These are phyloP conservation scores for Siniperca knerii DNA, from an alignment of 2,113 vertebrate species.

Conservation along the genomic window DNA sequence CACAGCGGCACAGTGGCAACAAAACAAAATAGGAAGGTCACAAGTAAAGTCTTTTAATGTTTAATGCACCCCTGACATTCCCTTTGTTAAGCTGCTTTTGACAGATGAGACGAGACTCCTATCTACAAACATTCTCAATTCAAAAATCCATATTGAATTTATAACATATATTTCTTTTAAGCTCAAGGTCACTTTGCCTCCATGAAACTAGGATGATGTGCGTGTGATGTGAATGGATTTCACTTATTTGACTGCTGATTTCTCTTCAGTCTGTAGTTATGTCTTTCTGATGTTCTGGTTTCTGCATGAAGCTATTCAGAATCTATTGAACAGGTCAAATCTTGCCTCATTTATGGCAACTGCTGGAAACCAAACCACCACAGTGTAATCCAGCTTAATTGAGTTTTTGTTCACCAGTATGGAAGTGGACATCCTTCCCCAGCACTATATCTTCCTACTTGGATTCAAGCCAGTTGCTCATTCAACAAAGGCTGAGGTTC, in stretches of 20 bases:
- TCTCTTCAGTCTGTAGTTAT: slow-evolving; percentile 42
- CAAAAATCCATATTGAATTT: slow-evolving; percentile 30
- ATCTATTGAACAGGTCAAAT: background rate
- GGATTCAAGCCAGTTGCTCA: slow-evolving; percentile 10
- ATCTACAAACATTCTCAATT: slow-evolving; percentile 20
- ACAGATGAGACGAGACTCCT: slow-evolving; percentile 22
- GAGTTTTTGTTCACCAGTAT: background rate
- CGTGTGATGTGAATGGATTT: slow-evolving; percentile 8
- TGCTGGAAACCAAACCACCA: background rate
- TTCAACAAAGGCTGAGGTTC: slow-evolving; percentile 36
- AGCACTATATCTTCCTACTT: background rate
- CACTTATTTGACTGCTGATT: slow-evolving; percentile 27
- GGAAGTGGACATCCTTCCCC: background rate
- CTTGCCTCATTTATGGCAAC: too few relatives aligned
- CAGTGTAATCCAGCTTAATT: background rate
- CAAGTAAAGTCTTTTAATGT: slow-evolving; percentile 61
- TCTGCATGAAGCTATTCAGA: slow-evolving; percentile 14
- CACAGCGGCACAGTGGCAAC: slow-evolving; percentile 47
- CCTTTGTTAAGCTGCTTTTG: slow-evolving; percentile 48
- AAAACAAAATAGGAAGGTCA: slow-evolving; percentile 66
- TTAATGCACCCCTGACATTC: slow-evolving; percentile 49
- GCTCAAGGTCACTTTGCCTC: slow-evolving; percentile 39
- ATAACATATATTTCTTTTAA: slow-evolving; percentile 7
- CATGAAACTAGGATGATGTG: slow-evolving; percentile 4
- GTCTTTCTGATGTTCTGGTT: slow-evolving; percentile 35